These are phyloP conservation scores for Scomberomorus guttatus DNA, from an alignment of 2,797 vertebrate genomes.

Conservation along the genomic window DNA sequence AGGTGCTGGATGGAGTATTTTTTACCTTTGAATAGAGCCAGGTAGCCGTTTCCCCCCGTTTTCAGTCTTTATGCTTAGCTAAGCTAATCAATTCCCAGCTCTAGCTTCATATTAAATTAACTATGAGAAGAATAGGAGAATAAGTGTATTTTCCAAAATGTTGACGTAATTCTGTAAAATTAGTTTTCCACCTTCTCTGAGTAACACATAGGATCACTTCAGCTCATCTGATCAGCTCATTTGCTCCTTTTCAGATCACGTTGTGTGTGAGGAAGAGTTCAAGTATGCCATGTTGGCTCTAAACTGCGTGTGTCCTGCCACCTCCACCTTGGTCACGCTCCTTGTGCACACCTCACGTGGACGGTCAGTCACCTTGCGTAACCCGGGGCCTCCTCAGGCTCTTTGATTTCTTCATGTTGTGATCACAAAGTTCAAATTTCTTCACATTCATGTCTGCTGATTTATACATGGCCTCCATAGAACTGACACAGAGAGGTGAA, in stretches of 20 bases:
- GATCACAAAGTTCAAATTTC: conserved; percentile 41
- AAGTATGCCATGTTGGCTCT: conserved; percentile 95
- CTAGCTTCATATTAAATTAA: not conserved
- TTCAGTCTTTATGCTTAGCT: not conserved
- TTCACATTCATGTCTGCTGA: conserved; percentile 10
- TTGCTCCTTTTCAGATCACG: conserved; percentile 87
- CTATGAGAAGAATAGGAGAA: too few relatives aligned
- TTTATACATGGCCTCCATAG: not conserved
- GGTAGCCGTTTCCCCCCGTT: too few relatives aligned
- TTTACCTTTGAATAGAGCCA: too few relatives aligned
- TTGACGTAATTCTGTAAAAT: not conserved
- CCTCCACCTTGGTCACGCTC: conserved; percentile 95
- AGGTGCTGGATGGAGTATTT: too few relatives aligned
- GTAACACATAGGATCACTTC: not conserved
- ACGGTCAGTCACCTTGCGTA: conserved; percentile 86
- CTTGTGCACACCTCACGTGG: conserved; percentile 95
- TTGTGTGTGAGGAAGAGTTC: conserved; percentile 96
- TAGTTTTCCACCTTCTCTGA: not conserved
- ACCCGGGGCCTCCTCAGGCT: not conserved
- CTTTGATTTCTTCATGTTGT: conserved; percentile 25
- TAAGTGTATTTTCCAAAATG: not conserved
- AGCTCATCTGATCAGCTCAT: not conserved
- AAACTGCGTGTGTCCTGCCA: conserved; percentile 94
- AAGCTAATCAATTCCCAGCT: not conserved
- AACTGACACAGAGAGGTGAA: conserved; percentile 27